A percentile compares a stretch with the other conserved stretches of the same genome.
Conservation (phyloP, 2,797 vertebrate genomes). For the Amblyopsis hoosieri region DNA sequence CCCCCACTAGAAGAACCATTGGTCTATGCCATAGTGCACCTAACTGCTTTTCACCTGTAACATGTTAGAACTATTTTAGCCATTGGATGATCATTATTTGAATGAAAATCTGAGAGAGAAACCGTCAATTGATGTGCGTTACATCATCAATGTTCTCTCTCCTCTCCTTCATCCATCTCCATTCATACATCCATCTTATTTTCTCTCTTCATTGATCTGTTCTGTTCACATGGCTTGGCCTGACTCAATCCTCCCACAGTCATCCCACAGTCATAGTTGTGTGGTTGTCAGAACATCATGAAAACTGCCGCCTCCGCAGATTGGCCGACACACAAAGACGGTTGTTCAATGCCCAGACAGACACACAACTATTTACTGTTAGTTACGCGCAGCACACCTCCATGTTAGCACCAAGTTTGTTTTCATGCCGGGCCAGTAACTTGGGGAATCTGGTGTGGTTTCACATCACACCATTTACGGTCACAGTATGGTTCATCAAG, state of each 20-base stretch:
- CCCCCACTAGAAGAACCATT: too few species aligned
- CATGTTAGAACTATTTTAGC: too few species aligned
- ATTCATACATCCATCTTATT: conserved; percentile 28
- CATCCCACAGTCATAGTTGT: conserved; percentile 19
- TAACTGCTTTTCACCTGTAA: too few species aligned
- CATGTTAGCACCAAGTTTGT: conserved; percentile 39
- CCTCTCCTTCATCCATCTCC: conserved; percentile 10
- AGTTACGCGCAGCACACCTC: conserved; percentile 41
- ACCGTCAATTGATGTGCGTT: neutral
- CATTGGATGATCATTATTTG: neutral
- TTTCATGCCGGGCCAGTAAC: conserved; percentile 34
- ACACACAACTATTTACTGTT: conserved; percentile 55
- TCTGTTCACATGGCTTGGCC: conserved; percentile 19
- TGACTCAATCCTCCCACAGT: conserved; percentile 16
- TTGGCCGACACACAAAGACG: conserved; percentile 58
- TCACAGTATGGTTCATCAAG: conserved; percentile 17
- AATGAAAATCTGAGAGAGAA: neutral
- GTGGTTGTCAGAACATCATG: conserved; percentile 53
- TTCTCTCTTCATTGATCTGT: conserved; percentile 30
- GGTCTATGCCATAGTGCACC: too few species aligned
- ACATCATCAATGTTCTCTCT: neutral
- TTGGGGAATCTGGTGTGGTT: conserved; percentile 14
- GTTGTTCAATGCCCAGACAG: conserved; percentile 46
- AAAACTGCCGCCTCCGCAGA: conserved; percentile 47
- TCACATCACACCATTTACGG: conserved; percentile 10